Evolutionary conservation across 2,888 invertebrate species (phyloP).

Genomic region (Drosophila peninsularis): DNA sequence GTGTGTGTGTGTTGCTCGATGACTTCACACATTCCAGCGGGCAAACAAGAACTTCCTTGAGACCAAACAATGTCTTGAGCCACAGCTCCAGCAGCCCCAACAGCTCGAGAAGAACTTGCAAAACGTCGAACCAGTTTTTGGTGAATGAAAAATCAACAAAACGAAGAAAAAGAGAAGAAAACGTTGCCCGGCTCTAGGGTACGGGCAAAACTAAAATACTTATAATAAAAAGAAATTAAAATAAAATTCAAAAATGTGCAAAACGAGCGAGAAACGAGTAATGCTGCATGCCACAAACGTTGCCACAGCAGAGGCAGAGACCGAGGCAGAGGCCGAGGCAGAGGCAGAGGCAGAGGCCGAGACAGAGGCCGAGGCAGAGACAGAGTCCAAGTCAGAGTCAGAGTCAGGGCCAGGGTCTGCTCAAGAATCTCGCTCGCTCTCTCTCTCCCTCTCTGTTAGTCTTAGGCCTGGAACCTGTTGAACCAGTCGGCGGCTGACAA

Average conservation of each 20-base stretch:
- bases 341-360: neutral
- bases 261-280: slow-evolving; percentile 67
- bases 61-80: slow-evolving; percentile 62
- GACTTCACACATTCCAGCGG: slow-evolving; percentile 77
- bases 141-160: slow-evolving; percentile 80
- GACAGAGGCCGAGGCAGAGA: slow-evolving; percentile 4
- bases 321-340: neutral
- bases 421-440: slow-evolving; percentile 56
- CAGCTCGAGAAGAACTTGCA: slow-evolving; percentile 43
- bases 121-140: slow-evolving; percentile 75
- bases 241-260: slow-evolving; percentile 81
- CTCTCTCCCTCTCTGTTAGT: slow-evolving; percentile 1
- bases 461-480: slow-evolving; percentile 78
- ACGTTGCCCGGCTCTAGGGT: slow-evolving; percentile 13
- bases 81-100: slow-evolving; percentile 15
- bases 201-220: slow-evolving; percentile 59
- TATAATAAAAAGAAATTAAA: slow-evolving; percentile 80
- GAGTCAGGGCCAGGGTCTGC: slow-evolving; percentile 36
- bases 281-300: slow-evolving; percentile 69
- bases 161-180: slow-evolving; percentile 32
- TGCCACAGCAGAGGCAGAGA: neutral
- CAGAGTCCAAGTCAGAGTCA: slow-evolving; percentile 34
- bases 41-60: slow-evolving; percentile 75
- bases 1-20: slow-evolving; percentile 54
- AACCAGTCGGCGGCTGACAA: slow-evolving; percentile 68